A percentile compares a stretch with the other conserved stretches of the same genome.
These are phyloP conservation scores for Apis florea DNA, from an alignment of 1,140 invertebrate genomes.

Conservation along the genomic window DNA sequence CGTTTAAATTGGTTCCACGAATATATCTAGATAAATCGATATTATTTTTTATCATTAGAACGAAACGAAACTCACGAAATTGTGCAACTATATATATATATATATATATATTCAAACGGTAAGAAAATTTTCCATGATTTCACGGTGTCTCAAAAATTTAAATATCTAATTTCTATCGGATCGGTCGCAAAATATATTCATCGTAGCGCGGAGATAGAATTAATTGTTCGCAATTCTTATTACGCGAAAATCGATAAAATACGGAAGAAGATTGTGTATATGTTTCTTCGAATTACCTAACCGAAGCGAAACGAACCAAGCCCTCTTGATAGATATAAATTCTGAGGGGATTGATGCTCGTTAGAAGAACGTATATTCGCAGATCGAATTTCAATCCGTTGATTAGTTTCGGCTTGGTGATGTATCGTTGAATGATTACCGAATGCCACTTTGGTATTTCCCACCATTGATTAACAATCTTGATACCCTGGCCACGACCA, in stretches of 20 bases:
- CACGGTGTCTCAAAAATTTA: too few relatives aligned
- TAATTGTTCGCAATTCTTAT: neutral
- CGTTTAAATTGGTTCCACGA: conserved; percentile 85
- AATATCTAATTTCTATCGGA: too few relatives aligned
- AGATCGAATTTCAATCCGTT: conserved; percentile 76
- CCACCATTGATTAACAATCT: conserved; percentile 94
- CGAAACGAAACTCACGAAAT: too few relatives aligned
- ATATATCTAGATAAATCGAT: conserved; percentile 82
- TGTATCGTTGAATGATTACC: conserved; percentile 90
- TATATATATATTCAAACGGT: too few relatives aligned
- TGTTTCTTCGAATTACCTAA: conserved; percentile 84
- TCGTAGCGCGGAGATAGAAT: neutral
- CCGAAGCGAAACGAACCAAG: conserved; percentile 94
- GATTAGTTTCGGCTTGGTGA: conserved; percentile 70
- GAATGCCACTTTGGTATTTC: conserved; percentile 94
- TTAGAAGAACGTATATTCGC: conserved; percentile 96
- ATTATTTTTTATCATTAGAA: too few relatives aligned
- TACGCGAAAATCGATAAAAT: neutral
- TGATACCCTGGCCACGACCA: conserved; percentile 95
- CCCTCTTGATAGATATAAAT: conserved; percentile 98
- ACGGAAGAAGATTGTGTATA: neutral
- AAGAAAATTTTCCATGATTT: too few relatives aligned
- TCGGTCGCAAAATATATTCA: too few relatives aligned
- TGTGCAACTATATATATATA: too few relatives aligned
- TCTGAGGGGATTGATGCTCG: conserved; percentile 94